phyloP scores from a whole-genome alignment of 2,888 invertebrate species.

The Biston betularia region DNA sequence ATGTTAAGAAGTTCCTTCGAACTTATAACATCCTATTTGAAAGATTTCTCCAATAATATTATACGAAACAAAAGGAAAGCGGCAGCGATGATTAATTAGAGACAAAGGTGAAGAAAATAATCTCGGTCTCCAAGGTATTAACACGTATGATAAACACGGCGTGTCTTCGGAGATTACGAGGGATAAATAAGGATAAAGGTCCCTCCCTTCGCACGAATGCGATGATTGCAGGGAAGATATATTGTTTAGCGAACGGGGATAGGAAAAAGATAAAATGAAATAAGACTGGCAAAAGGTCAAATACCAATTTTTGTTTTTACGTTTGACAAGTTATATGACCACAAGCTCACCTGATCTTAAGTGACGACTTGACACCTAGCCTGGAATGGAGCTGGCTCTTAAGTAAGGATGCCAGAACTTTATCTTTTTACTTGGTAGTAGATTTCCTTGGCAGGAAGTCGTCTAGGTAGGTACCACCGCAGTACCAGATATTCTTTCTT shows the following conservation, averaged over 20 bases:
- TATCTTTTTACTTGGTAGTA: too few species aligned
- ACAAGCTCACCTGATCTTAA: too few species aligned
- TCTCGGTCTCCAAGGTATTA: conserved; percentile 35
- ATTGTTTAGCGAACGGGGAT: conserved; percentile 11
- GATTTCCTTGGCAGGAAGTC: too few species aligned
- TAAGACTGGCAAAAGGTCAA: not conserved
- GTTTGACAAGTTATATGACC: too few species aligned
- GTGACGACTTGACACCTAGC: too few species aligned
- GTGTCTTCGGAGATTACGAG: conserved; percentile 33
- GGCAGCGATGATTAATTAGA: conserved; percentile 20
- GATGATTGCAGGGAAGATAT: conserved; percentile 19
- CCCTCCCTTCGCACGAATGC: conserved; percentile 10
- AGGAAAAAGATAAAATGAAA: not conserved
- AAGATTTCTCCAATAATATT: not conserved
- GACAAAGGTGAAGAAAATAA: conserved; percentile 39
- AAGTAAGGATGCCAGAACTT: too few species aligned
- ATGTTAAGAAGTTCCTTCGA: too few species aligned
- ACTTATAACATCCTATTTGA: too few species aligned
- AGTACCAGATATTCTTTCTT: too few species aligned
- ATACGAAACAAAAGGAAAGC: not conserved
- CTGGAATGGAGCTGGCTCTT: too few species aligned
- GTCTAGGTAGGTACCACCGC: too few species aligned
- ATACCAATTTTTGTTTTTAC: not conserved
- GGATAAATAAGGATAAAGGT: conserved; percentile 27
- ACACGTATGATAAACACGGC: conserved; percentile 34